These are phyloP conservation scores for Zeus faber DNA, from an alignment of 2,113 vertebrate genomes.

Conservation along the genomic window DNA sequence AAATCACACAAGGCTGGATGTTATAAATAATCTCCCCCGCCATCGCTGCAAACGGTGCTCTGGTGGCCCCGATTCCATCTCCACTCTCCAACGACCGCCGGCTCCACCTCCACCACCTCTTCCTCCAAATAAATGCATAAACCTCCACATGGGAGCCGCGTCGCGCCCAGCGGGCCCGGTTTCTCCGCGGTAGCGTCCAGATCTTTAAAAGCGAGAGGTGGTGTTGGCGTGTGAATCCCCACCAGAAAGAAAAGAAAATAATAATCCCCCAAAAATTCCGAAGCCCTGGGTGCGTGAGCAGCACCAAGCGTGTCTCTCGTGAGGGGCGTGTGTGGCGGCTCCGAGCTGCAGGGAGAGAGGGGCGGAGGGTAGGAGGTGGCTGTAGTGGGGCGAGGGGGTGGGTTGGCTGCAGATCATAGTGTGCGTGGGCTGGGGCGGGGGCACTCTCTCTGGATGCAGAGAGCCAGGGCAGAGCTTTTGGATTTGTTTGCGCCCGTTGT, in stretches of 20 bases:
- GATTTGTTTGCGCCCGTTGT: conserved; percentile 65
- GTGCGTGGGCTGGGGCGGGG: background rate
- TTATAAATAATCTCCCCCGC: conserved; percentile 52
- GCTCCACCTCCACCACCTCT: background rate
- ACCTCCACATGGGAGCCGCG: too few relatives aligned
- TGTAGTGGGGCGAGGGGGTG: conserved; percentile 40
- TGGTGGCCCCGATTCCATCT: background rate
- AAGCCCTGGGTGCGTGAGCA: too few relatives aligned
- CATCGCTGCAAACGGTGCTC: conserved; percentile 21
- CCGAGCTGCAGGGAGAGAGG: background rate
- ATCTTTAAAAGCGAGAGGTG: too few relatives aligned
- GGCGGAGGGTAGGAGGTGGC: conserved; percentile 4
- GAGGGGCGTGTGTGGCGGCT: too few relatives aligned
- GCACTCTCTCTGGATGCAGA: conserved; percentile 46
- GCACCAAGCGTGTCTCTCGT: too few relatives aligned
- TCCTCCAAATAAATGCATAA: too few relatives aligned
- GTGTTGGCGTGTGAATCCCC: too few relatives aligned
- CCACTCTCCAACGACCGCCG: background rate
- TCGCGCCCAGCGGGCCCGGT: too few relatives aligned
- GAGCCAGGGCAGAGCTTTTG: conserved; percentile 50
- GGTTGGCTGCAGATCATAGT: too few relatives aligned
- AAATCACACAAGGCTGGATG: conserved; percentile 36
- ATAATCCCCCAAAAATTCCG: too few relatives aligned
- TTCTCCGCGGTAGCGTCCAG: too few relatives aligned
- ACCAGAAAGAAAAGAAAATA: too few relatives aligned